Base-by-base conservation (phyloP, 2,888 invertebrate genomes). In the Sepioteuthis lessoniana region DNA sequence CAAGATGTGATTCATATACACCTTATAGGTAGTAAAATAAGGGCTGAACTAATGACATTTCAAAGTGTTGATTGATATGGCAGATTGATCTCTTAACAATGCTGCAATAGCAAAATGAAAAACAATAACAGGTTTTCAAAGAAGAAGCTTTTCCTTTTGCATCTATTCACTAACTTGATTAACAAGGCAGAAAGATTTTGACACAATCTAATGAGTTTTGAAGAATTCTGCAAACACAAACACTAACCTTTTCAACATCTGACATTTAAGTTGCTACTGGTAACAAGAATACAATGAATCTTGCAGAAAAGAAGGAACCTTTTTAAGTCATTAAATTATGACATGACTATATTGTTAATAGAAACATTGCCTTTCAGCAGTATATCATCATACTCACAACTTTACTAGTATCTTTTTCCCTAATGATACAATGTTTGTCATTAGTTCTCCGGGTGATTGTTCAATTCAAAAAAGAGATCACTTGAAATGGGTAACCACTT, bases 171-270 rank as follows among this genome's bases (percentile, higher is more conserved):
- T n/a, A 35, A 35, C 35, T 76, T 35, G 76, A 76, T 76, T 76
- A 76, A 76, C 76, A 76, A 76, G 19, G 76, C 76, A 76, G 76
- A 76, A 76, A 16, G 76, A n/a, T 76, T 76, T 76, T 76, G n/a
- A 76, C 76, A n/a, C n/a, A 76, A 76, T n/a, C 76, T n/a, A 76
- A 76, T 76, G 76, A 76, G 76, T 76, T 76, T 35, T 76, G n/a
- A 76, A 76, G 76, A 76, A 76, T 35, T n/a, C 35, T 76, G 35
- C n/a, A 76, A 35, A 76, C n/a, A n/a, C 76, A 76, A 76, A 76
- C 76, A 76, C 76, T 76, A 76, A 76, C 76, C 76, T 76, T 76
- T 76, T 76, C 76, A 76, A 76, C 76, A 76, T n/a, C 35, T 76
- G 76, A 76, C 76, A 76, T 76, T 76, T 76, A n/a, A 35, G n/a